Conservation (phyloP, 2,888 invertebrate genomes). For the Scelioninae gen. 1 region DNA sequence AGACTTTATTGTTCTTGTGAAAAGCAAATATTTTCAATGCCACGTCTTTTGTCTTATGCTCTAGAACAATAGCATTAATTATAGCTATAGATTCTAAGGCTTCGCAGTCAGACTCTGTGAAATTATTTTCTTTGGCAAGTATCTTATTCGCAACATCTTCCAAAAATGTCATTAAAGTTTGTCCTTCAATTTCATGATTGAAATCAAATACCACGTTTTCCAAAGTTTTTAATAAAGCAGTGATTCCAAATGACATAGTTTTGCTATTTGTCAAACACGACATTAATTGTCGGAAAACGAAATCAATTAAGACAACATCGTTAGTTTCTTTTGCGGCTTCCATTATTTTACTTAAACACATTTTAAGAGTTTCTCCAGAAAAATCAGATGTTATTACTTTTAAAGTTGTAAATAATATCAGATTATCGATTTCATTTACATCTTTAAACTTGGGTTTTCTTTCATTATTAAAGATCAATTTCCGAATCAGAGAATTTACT, state of each 20-base stretch:
- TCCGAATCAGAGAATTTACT: constrained; percentile 68
- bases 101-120: constrained; percentile 72
- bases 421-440: constrained; percentile 53
- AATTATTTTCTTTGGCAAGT: constrained; percentile 59
- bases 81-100: constrained; percentile 74
- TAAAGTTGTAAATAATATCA: constrained; percentile 71
- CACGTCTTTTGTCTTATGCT: constrained; percentile 73
- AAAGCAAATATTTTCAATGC: not conserved
- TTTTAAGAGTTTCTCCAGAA: constrained; percentile 10
- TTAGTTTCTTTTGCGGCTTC: constrained; percentile 29
- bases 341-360: constrained; percentile 72
- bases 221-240: constrained; percentile 70
- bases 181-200: constrained; percentile 74
- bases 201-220: constrained; percentile 76
- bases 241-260: constrained; percentile 70
- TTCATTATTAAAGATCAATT: constrained; percentile 74
- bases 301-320: constrained; percentile 73
- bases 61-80: constrained; percentile 79
- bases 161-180: constrained; percentile 75
- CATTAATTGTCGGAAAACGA: constrained; percentile 76
- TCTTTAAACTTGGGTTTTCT: constrained; percentile 46
- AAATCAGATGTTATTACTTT: constrained; percentile 7
- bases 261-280: constrained; percentile 57
- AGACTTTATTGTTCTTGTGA: constrained; percentile 55
- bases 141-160: constrained; percentile 74